Conservation (phyloP, 2,113 vertebrate genomes). For the Chaetorhynchus papuensis region DNA sequence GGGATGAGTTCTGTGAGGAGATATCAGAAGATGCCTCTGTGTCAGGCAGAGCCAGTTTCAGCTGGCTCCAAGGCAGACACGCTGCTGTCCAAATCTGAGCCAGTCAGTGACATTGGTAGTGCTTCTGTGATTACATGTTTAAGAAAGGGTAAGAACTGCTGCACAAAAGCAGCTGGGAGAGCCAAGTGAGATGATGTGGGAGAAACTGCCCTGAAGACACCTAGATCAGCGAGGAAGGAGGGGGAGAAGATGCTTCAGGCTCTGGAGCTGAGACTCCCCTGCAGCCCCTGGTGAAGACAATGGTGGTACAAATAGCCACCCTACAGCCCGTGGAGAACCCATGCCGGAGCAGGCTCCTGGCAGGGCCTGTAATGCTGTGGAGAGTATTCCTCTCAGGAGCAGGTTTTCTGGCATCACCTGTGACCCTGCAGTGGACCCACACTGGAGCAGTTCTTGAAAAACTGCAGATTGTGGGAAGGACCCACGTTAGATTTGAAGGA, state of each 20-base stretch:
- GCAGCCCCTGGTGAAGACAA: not conserved
- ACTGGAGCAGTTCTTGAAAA: not conserved
- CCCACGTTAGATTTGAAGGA: not conserved
- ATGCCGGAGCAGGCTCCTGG: not conserved
- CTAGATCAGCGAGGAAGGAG: not conserved
- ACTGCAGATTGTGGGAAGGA: rapidly evolving
- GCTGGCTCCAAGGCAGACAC: rapidly evolving
- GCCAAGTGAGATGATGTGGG: not conserved
- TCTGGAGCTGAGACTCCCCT: not conserved
- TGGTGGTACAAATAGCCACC: not conserved
- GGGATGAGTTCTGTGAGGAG: not conserved
- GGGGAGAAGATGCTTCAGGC: not conserved
- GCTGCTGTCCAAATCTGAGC: not conserved
- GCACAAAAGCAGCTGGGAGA: not conserved
- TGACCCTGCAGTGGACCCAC: rapidly evolving
- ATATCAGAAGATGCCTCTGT: not conserved
- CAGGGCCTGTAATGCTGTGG: not conserved
- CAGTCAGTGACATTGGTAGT: not conserved
- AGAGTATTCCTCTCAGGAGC: not conserved
- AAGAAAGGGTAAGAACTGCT: not conserved
- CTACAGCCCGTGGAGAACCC: not conserved
- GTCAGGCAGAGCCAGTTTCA: not conserved
- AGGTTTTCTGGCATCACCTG: not conserved
- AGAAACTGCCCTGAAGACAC: not conserved
- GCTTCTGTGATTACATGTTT: not conserved